phyloP scores from a whole-genome alignment of 2,797 vertebrate species.

The Brachyalestes nurse region DNA sequence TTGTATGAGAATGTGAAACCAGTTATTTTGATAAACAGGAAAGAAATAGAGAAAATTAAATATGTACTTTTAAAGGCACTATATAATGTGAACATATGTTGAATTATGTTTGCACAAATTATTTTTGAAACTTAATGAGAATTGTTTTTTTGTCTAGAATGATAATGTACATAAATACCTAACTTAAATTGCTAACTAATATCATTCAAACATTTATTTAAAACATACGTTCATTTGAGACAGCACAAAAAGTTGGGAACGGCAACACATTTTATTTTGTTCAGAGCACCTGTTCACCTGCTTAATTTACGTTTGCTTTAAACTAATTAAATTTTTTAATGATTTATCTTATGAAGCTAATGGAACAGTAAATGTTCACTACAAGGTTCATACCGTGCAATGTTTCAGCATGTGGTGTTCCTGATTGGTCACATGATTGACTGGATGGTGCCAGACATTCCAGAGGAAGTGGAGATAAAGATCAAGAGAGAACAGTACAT shows the following conservation, averaged over 20 bases:
- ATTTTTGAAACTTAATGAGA: no score
- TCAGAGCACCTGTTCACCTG: neutral
- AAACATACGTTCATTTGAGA: neutral
- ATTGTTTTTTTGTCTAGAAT: no score
- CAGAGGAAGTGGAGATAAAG: slow-evolving; percentile 78
- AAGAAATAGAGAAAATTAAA: no score
- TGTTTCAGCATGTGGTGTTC: slow-evolving; percentile 79
- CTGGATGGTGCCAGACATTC: slow-evolving; percentile 83
- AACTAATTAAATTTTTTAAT: neutral
- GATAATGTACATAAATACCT: no score
- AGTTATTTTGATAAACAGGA: no score
- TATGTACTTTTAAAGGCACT: no score
- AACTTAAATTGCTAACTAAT: neutral
- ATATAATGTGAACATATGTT: no score
- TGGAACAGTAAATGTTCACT: no score
- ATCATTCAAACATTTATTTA: neutral
- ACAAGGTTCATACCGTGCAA: no score
- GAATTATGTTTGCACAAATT: no score
- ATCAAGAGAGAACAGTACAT: slow-evolving; percentile 80
- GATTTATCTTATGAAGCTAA: no score
- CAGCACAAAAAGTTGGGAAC: neutral
- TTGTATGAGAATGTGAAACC: no score
- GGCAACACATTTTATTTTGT: neutral
- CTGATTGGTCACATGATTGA: slow-evolving; percentile 79
- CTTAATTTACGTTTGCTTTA: neutral